Percentiles rank a stretch among this genome's conserved stretches.
Conservation (phyloP, 2,113 vertebrate species). For the Lutjanus erythropterus region DNA sequence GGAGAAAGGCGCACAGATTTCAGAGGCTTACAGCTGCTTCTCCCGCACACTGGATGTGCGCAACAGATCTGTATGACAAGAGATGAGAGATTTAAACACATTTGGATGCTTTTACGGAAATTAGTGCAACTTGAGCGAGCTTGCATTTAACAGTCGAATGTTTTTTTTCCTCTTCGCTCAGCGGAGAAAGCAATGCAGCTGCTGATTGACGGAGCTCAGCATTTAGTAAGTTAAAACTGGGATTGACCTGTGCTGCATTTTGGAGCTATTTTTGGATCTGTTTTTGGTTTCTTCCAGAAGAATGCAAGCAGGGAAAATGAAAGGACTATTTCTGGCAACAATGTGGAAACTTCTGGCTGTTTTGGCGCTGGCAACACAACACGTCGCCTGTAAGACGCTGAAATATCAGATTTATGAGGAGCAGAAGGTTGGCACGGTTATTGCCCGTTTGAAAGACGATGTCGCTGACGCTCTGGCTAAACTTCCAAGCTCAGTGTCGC, state of each 20-base stretch:
- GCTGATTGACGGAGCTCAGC: conserved; percentile 34
- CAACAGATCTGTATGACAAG: conserved; percentile 63
- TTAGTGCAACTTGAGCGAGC: conserved; percentile 18
- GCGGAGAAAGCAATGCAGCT: conserved; percentile 61
- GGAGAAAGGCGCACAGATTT: conserved; percentile 69
- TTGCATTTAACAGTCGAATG: conserved; percentile 13
- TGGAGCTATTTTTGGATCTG: conserved; percentile 33
- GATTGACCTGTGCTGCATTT: conserved; percentile 16
- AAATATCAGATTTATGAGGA: conserved; percentile 97
- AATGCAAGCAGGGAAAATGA: conserved; percentile 56
- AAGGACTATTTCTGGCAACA: conserved; percentile 45
- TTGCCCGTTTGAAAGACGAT: conserved; percentile 93
- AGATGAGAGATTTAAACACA: neutral
- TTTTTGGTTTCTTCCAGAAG: neutral
- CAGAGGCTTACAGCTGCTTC: conserved; percentile 50
- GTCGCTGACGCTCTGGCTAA: conserved; percentile 91
- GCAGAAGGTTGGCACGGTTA: conserved; percentile 92
- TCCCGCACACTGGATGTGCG: conserved; percentile 55
- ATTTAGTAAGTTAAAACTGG: conserved; percentile 57
- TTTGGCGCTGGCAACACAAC: conserved; percentile 74
- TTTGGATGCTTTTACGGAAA: conserved; percentile 45
- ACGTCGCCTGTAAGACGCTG: conserved; percentile 88
- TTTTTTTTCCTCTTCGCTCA: neutral
- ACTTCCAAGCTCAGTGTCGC: conserved; percentile 89
- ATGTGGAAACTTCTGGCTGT: conserved; percentile 77